Base-by-base conservation (phyloP, 2,888 invertebrate genomes). In the Sarcophaga subvicina region DNA sequence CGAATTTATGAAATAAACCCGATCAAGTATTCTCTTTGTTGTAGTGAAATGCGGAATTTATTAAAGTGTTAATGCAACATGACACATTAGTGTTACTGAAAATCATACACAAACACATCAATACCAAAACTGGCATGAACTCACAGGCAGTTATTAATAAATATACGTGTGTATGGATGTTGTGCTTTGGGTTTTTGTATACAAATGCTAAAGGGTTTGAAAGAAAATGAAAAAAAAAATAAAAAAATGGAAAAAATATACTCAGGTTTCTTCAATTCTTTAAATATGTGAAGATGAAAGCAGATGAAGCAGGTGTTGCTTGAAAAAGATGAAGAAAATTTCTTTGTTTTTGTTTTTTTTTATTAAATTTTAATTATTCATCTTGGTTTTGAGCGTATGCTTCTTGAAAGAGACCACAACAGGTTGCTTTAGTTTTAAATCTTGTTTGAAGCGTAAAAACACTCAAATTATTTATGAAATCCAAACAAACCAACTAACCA, bases 61-160 rank as follows among this genome's bases (percentile, higher is more conserved):
- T 80, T 76, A 84, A 84, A 84, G 80, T 84, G 84, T 84, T 84
- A 84, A 84, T 84, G 80, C 71, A 76, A 80, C 67, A 69, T 80
- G 83, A 80, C 79, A 84, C 79, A 66, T 75, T 75, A 60, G 63
- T 64, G 75, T 59, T 75, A 60, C 70, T 27, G 64, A 45, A 54
- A 67, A n/a, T 27, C 17, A 49, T 49, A 49, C 5, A 25, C 49
- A 12, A 14, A 25, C 27, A 70, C 17, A 45, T 14, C 10, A 10
- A 37, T 17, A 27, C 27, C 14, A 14, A 25, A 0, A 8, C 37
- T 8, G 6, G 2, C 54, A 54, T 12, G 2, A 49, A 49, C 49
- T 10, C 54, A 25, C 27, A 14, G 11, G 20, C 11, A 37, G 37
- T 37, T 37, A 54, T 54, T 54, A 54, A 54, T 14, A 54, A 3